Percentiles rank a stretch among this genome's conserved stretches.
Conservation (phyloP, 1,140 invertebrate species). For the Lethrus apterus region DNA sequence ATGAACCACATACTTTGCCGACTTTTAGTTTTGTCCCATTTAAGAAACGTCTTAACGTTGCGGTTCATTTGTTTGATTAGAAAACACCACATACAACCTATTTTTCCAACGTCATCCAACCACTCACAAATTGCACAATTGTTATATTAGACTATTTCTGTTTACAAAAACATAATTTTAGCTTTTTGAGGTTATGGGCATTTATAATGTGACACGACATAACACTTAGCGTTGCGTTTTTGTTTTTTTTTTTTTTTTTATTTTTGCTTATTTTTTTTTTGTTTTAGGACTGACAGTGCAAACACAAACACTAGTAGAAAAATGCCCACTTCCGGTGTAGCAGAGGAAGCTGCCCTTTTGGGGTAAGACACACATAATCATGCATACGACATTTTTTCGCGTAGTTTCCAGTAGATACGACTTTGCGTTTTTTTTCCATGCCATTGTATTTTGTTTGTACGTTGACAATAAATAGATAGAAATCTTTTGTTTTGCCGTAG, state of each 20-base stretch:
- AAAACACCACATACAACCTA: too few relatives aligned
- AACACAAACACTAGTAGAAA: slow-evolving; percentile 40
- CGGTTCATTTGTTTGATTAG: too few relatives aligned
- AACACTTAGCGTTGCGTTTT: slow-evolving; percentile 18
- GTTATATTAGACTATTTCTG: too few relatives aligned
- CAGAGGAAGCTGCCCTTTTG: slow-evolving; percentile 62
- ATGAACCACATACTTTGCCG: too few relatives aligned
- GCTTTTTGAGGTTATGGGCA: not conserved
- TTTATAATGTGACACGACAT: not conserved
- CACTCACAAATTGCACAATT: too few relatives aligned
- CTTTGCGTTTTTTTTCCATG: slow-evolving; percentile 12
- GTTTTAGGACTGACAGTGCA: slow-evolving; percentile 46
- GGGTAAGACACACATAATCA: slow-evolving; percentile 49
- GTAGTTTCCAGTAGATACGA: too few relatives aligned
- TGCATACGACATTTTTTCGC: slow-evolving; percentile 1
- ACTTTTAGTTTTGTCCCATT: too few relatives aligned
- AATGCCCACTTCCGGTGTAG: slow-evolving; percentile 59
- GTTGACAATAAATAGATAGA: too few relatives aligned
- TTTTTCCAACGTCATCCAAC: too few relatives aligned
- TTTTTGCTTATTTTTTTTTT: slow-evolving; percentile 45
- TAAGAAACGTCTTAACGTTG: too few relatives aligned
- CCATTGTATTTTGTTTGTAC: too few relatives aligned
- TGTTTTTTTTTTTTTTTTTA: slow-evolving; percentile 40
- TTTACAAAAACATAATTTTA: not conserved
- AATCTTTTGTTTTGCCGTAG: too few relatives aligned